Percentiles rank a stretch among this genome's conserved stretches.
phyloP scores from a whole-genome alignment of 2,113 vertebrate genomes.

The Corythoichthys intestinalis region DNA sequence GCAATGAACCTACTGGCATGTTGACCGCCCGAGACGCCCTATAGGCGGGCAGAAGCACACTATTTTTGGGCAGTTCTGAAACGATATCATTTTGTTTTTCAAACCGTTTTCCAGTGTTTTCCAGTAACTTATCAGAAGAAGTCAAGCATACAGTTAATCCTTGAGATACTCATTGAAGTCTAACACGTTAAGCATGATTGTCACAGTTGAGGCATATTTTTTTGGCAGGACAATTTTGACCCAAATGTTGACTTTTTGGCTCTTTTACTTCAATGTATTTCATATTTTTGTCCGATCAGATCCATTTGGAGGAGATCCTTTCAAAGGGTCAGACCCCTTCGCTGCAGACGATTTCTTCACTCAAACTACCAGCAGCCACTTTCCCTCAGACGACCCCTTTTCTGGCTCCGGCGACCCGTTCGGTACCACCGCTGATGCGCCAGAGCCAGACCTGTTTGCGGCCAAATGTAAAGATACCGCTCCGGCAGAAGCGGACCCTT shows the following conservation, averaged over 20 bases:
- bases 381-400: conserved; percentile 77
- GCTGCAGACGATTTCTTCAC: conserved; percentile 89
- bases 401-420: conserved; percentile 66
- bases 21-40: too few relatives aligned
- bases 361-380: conserved; percentile 75
- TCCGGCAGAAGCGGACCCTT: conserved; percentile 39
- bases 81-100: too few relatives aligned
- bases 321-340: conserved; percentile 96
- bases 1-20: too few relatives aligned
- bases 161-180: too few relatives aligned
- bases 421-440: conserved; percentile 46
- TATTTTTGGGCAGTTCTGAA: too few relatives aligned
- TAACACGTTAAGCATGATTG: too few relatives aligned
- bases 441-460: conserved; percentile 61
- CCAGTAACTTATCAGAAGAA: too few relatives aligned
- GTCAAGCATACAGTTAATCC: too few relatives aligned
- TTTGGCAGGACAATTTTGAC: not conserved
- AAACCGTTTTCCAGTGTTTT: too few relatives aligned
- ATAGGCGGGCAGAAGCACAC: too few relatives aligned
- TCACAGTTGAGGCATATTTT: too few relatives aligned
- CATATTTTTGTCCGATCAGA: conserved; percentile 64
- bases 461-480: conserved; percentile 34
- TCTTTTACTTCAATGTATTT: not conserved
- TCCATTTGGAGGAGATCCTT: conserved; percentile 94
- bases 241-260: not conserved